phyloP scores from a whole-genome alignment of 2,888 invertebrate genomes.

The Parnassius apollo region DNA sequence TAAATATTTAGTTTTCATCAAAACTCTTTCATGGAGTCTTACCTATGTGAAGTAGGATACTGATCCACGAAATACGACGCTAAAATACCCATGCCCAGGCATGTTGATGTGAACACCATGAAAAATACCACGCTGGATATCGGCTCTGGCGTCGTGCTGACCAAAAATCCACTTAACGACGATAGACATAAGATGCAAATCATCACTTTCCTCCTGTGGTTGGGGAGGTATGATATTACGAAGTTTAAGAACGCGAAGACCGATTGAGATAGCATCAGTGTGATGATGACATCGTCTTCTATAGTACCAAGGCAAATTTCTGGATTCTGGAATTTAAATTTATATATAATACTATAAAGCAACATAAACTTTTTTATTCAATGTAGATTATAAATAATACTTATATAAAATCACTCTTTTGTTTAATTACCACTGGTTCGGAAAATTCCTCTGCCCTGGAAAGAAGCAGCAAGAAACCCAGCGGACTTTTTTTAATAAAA shows the following conservation, averaged over 20 bases:
- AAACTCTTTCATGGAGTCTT: constrained; percentile 10
- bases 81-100: constrained; percentile 69
- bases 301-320: constrained; percentile 74
- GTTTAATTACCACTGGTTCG: no score
- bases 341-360: no score
- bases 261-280: constrained; percentile 83
- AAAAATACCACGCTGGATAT: constrained; percentile 67
- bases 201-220: constrained; percentile 75
- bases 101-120: constrained; percentile 67
- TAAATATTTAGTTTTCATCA: no score
- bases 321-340: constrained; percentile 46
- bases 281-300: constrained; percentile 82
- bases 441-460: no score
- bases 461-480: no score
- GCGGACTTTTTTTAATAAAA: no score
- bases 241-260: constrained; percentile 83
- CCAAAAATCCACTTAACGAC: constrained; percentile 72
- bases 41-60: constrained; percentile 71
- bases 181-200: constrained; percentile 74
- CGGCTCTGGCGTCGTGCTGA: constrained; percentile 65
- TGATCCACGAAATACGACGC: constrained; percentile 72
- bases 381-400: no score
- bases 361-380: no score
- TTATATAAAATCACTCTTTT: no score
- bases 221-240: constrained; percentile 75